Evolutionary conservation across 2,888 invertebrate species (phyloP), one percentile per base, ranked within the genome.

Genomic region (Barypeithes pellucidus): DNA sequence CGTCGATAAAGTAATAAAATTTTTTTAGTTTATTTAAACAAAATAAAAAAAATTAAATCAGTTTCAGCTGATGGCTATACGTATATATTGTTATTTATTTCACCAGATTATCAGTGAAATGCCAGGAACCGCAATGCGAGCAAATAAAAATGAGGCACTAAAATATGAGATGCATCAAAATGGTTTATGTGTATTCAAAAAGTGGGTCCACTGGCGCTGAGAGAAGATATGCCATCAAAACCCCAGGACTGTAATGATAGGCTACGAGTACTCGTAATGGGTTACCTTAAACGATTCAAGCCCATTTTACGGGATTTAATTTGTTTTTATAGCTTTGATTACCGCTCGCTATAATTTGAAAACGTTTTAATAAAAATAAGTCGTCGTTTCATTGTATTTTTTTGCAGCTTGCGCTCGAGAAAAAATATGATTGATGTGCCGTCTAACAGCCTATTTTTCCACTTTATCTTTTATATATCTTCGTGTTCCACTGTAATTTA

Each of bases 281-380:
- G 84, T 84, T 84, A 83, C 84, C 85, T 85, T 84, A 85, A 86
- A 85, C 84, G 72, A 84, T 83, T 83, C 83, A 84, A 69, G 84
- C 83, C 85, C 84, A 84, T 85, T 86, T 85, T 85, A 85, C 81
- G 82, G 84, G 85, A 85, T 86, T 86, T 86, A 86, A 86, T 86
- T 86, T 86, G 86, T 86, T 86, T 86, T 86, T 86, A 86, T 86
- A 86, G 86, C 86, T 86, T 85, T 86, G 86, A 86, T 86, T 86
- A 86, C 85, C 80, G 81, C 83, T 85, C 80, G 84, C 84, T 83
- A 84, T 85, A 85, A 85, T 85, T 85, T 84, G 84, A 85, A 85
- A 85, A 84, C 85, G 85, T 85, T 84, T 84, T 84, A 84, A 83
- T 84, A 83, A 84, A 80, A 84, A 83, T 81, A 81, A 82, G 80